Conservation (phyloP, 2,113 vertebrate genomes). For the Agapornis roseicollis region DNA sequence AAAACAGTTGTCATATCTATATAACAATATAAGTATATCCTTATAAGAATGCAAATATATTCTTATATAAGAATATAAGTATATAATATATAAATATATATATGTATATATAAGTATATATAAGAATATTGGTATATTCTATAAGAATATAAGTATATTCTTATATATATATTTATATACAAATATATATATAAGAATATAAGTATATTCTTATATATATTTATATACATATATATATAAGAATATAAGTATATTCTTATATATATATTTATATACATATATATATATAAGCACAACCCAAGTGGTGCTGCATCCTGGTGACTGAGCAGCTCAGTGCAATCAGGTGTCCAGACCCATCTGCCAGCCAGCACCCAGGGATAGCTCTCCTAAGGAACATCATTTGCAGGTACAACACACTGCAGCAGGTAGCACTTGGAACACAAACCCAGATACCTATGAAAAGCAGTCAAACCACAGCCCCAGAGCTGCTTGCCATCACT, state of each 20-base stretch:
- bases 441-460: background rate
- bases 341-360: background rate
- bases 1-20: background rate
- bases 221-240: too few species aligned
- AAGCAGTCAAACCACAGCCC: background rate
- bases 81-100: too few species aligned
- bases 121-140: too few species aligned
- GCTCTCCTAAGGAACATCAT: fast-evolving
- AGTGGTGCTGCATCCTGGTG: background rate
- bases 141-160: too few species aligned
- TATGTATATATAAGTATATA: too few species aligned
- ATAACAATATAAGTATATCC: background rate
- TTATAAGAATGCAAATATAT: background rate
- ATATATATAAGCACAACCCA: too few species aligned
- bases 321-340: background rate
- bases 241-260: too few species aligned
- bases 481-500: background rate
- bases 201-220: too few species aligned
- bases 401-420: fast-evolving
- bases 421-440: background rate
- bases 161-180: too few species aligned
- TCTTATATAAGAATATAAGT: too few species aligned
- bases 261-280: too few species aligned
- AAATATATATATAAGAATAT: too few species aligned
- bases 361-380: background rate